A percentile compares a stretch with the other conserved stretches of the same genome.
These are phyloP conservation scores for Pelobates cultripes DNA, from an alignment of 2,797 vertebrate species.

Conservation along the genomic window DNA sequence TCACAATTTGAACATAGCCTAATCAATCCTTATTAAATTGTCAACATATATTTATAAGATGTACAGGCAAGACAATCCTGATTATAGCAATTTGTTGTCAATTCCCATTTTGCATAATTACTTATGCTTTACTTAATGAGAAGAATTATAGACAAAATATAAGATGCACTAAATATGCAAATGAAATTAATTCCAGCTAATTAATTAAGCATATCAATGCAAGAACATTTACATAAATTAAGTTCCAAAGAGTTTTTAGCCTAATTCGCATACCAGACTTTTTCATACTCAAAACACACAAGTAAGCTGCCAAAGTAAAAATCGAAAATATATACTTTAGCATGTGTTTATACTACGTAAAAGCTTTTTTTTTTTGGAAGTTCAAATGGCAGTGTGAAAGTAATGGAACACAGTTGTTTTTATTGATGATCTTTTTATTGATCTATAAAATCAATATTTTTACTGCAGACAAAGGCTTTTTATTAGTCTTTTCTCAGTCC, in stretches of 20 bases:
- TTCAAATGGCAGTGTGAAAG: no score
- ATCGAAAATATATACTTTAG: no score
- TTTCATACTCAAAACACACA: no score
- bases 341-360: no score
- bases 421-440: no score
- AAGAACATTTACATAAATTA: conserved; percentile 49
- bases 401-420: no score
- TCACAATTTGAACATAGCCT: conserved; percentile 42
- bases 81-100: conserved; percentile 48
- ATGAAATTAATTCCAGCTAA: conserved; percentile 53
- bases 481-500: no score
- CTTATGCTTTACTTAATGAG: conserved; percentile 52
- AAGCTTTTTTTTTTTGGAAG: not conserved
- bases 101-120: conserved; percentile 49
- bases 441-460: no score
- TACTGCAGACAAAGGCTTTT: no score
- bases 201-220: conserved; percentile 54
- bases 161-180: conserved; percentile 48
- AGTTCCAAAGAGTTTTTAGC: conserved; percentile 26
- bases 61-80: conserved; percentile 51
- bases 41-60: conserved; percentile 55
- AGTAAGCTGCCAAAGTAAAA: no score
- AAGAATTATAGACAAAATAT: conserved; percentile 53
- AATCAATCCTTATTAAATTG: conserved; percentile 56
- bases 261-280: not conserved